Base-by-base conservation (phyloP, 2,113 vertebrate species). In the Erythrocercus mccallii region DNA sequence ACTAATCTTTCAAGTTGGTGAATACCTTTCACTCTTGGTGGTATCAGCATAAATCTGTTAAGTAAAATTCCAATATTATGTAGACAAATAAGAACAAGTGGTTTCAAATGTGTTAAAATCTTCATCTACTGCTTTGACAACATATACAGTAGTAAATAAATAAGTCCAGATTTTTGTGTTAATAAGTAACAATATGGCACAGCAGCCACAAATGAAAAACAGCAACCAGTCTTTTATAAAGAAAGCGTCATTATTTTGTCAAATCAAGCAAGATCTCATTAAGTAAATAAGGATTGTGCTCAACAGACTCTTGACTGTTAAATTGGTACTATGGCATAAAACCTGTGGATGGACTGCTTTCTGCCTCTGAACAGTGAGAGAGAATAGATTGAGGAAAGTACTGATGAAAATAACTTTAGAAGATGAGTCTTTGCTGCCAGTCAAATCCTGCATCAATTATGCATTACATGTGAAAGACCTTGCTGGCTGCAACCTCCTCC, bases 231-330 rank as follows among this genome's bases (percentile, higher is more conserved):
- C 30, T 93, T 91, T 93, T 68, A 90, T 47, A 66, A 87, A 94
- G 65, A 78, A 89, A 86, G 8, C 57, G 90, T 47, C 38, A 79
- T 65, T 92, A 89, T 95, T 95, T 79, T 83, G 11, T 61, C 61
- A 92, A 91, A 92, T 88, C 50, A 93, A 94, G 60, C 4, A 70
- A 83, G 25, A 79, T 38, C 40, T 90, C 27, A 93, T 95, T 96
- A 90, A 93, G 93, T 93, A 96, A 97, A 88, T 33, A 92, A 79
- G 61, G 51, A 86, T 93, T 95, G 88, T 76, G 11, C 66, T 82
- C 74, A 86, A 85, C 94, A 92, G 78, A 66, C 37, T 48, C 40
- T 38, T 88, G 47, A 73, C 92, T 64, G 66, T 92, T 94, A 93
- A 85, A 51, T 77, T 86, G 42, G 60, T 30, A 30, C 60, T 21